phyloP scores from a whole-genome alignment of 2,113 vertebrate species.

The Chloropsis cyanopogon region DNA sequence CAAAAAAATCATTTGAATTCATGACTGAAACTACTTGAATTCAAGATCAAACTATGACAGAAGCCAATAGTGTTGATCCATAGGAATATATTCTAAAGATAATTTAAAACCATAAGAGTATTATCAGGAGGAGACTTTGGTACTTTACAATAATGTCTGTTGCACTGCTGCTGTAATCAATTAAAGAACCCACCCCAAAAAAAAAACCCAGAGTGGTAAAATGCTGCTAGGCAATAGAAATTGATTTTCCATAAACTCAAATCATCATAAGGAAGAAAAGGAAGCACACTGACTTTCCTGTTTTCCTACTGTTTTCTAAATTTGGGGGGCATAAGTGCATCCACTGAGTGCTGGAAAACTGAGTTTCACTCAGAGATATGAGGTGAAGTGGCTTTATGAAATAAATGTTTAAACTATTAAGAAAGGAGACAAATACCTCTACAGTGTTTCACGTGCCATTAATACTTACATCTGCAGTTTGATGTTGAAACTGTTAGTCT shows the following conservation, averaged over 20 bases:
- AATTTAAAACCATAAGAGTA: not conserved
- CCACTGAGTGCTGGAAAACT: not conserved
- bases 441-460: not conserved
- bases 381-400: not conserved
- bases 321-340: not conserved
- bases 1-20: not conserved
- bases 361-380: not conserved
- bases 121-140: not conserved
- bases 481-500: not conserved
- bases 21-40: not conserved
- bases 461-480: not conserved
- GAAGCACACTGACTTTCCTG: not conserved
- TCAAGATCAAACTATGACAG: not conserved
- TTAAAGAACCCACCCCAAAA: not conserved
- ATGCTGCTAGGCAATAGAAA: not conserved
- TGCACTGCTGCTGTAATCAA: not conserved
- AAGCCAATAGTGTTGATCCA: not conserved
- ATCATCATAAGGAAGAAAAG: not conserved
- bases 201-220: not conserved
- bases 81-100: not conserved
- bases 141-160: not conserved
- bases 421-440: not conserved
- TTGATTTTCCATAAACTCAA: not conserved
- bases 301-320: conserved; percentile 54
- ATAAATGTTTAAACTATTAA: not conserved